Evolutionary conservation across 1,140 invertebrate genomes (phyloP).

Genomic region (Zaprionus ornatus): DNA sequence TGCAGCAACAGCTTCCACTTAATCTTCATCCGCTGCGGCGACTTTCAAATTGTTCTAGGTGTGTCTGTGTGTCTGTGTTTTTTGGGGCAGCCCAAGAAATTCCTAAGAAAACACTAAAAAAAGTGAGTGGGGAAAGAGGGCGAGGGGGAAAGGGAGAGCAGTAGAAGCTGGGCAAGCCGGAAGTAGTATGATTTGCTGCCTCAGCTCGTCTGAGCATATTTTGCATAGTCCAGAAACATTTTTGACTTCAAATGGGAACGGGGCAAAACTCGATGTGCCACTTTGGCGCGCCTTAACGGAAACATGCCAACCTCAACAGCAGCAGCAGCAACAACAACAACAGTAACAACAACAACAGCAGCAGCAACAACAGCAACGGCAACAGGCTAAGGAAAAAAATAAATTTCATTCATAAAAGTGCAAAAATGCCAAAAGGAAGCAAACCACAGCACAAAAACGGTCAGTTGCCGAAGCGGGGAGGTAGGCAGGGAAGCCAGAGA

Average conservation of each 20-base stretch:
- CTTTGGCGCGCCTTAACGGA: slow-evolving; percentile 79
- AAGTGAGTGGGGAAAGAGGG: slow-evolving; percentile 3
- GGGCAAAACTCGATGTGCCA: slow-evolving; percentile 63
- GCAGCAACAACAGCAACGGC: slow-evolving; percentile 17
- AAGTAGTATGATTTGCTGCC: slow-evolving; percentile 29
- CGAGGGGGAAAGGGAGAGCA: not conserved
- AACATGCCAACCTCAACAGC: slow-evolving; percentile 70
- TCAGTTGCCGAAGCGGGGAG: slow-evolving; percentile 6
- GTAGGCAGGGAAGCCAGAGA: slow-evolving; percentile 19
- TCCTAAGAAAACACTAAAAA: slow-evolving; percentile 66
- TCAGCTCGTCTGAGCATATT: slow-evolving; percentile 43
- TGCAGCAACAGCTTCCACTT: slow-evolving; percentile 31
- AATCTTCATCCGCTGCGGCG: slow-evolving; percentile 37
- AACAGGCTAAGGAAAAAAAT: slow-evolving; percentile 42
- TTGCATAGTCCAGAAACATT: slow-evolving; percentile 57
- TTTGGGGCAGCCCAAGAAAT: slow-evolving; percentile 42
- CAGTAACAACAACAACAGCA: slow-evolving; percentile 36
- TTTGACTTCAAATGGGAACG: slow-evolving; percentile 34
- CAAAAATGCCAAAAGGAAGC: slow-evolving; percentile 80
- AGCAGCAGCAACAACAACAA: slow-evolving; percentile 43
- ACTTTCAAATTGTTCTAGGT: slow-evolving; percentile 34
- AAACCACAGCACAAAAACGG: slow-evolving; percentile 60
- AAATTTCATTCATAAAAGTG: slow-evolving; percentile 80
- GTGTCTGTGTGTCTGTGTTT: not conserved
- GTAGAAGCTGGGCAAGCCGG: not conserved